Conservation (phyloP, 2,113 vertebrate genomes). For the Polyodon spathula region DNA sequence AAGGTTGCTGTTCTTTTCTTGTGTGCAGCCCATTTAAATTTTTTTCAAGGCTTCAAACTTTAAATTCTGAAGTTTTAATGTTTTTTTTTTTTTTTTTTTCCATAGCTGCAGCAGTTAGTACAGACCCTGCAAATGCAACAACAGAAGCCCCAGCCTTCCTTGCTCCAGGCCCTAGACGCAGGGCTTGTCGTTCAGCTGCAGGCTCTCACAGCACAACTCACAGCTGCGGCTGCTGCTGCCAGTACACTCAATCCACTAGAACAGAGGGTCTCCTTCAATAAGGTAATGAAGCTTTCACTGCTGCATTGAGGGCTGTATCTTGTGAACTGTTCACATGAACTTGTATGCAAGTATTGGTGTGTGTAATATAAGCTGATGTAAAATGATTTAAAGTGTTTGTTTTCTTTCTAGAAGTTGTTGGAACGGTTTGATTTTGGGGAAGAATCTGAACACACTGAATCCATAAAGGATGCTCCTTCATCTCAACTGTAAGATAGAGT, state of each 20-base stretch:
- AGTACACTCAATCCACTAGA: constrained; percentile 90
- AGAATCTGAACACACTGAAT: constrained; percentile 75
- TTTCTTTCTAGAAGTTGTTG: constrained; percentile 75
- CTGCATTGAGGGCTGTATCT: not conserved
- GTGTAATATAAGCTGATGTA: no score
- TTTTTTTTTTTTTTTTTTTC: not conserved
- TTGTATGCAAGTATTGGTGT: not conserved
- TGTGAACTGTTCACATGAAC: no score
- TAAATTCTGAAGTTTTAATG: not conserved
- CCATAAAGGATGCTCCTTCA: constrained; percentile 79
- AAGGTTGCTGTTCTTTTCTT: not conserved
- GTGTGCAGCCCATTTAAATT: not conserved
- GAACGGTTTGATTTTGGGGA: constrained; percentile 94
- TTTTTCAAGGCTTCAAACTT: not conserved
- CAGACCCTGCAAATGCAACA: constrained; percentile 94
- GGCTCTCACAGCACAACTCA: constrained; percentile 92
- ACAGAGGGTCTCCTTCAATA: constrained; percentile 91
- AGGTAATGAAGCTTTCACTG: constrained; percentile 68
- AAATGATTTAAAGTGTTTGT: constrained; percentile 4
- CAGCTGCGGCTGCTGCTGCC: constrained; percentile 83
- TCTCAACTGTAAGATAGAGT: constrained; percentile 76
- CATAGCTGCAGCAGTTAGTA: constrained; percentile 88
- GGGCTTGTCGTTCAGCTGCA: constrained; percentile 93
- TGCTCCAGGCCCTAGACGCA: constrained; percentile 90
- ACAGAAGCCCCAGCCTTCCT: constrained; percentile 93